Percentiles rank a stretch among this genome's conserved stretches.
These are phyloP conservation scores for Trichogramma dendrolimi DNA, from an alignment of 2,888 invertebrate species.

Conservation along the genomic window DNA sequence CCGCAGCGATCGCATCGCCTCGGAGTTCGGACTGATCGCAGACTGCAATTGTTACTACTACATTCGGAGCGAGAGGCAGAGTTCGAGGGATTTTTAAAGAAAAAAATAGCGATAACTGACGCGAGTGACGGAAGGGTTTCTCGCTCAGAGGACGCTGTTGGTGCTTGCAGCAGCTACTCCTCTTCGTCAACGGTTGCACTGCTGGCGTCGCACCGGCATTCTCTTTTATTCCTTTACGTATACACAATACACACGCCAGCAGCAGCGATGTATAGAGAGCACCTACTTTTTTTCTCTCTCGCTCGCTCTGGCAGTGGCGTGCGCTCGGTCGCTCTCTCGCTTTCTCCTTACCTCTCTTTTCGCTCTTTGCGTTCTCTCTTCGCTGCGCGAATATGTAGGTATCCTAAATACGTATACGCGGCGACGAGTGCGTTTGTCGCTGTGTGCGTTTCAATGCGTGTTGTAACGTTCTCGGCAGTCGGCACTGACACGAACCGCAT, in stretches of 20 bases:
- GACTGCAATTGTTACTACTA: no score
- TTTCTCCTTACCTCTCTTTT: constrained; percentile 10
- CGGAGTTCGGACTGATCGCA: constrained; percentile 5
- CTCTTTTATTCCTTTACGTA: constrained; percentile 4
- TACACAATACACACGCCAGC: neutral
- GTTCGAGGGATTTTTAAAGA: no score
- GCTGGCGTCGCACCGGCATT: constrained; percentile 23
- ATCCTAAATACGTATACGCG: no score
- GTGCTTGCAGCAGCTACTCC: constrained; percentile 1
- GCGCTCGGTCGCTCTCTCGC: constrained; percentile 22
- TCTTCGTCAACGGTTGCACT: constrained; percentile 19
- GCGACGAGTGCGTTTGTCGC: no score
- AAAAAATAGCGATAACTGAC: no score
- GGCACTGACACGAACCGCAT: no score
- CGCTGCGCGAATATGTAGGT: no score
- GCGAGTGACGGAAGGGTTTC: no score
- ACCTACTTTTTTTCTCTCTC: neutral
- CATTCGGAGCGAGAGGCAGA: no score
- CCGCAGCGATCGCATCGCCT: constrained; percentile 24
- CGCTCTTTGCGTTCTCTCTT: neutral
- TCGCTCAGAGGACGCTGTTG: no score
- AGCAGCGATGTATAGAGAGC: neutral
- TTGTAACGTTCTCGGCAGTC: no score
- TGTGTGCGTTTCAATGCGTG: no score
- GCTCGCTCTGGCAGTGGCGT: neutral